Percentiles rank a stretch among this genome's conserved stretches.
Conservation (phyloP, 1,140 invertebrate species). For the Euura saliciscinereae region DNA sequence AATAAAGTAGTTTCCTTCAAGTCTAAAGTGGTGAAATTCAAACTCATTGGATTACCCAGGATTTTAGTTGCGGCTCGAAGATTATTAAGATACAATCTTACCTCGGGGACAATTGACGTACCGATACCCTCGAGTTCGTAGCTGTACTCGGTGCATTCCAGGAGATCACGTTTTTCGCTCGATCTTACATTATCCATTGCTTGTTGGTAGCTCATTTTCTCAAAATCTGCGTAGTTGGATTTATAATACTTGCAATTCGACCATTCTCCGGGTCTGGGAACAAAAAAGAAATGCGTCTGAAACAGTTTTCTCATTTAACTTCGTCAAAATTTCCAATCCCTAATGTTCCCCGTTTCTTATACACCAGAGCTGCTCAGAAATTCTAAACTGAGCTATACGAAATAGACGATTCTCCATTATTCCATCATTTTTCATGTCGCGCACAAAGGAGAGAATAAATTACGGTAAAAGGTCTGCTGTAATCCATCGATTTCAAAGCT, state of each 20-base stretch:
- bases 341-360: too few species aligned
- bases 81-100: conserved; percentile 15
- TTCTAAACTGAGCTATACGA: too few species aligned
- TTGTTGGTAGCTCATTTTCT: conserved; percentile 43
- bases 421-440: too few species aligned
- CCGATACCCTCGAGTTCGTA: conserved; percentile 45
- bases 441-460: too few species aligned
- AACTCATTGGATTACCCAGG: not conserved
- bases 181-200: conserved; percentile 38
- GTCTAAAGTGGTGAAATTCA: not conserved
- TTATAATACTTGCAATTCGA: conserved; percentile 32
- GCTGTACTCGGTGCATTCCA: conserved; percentile 38
- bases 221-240: conserved; percentile 52
- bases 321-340: too few species aligned
- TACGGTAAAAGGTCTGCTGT: too few species aligned
- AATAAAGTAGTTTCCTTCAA: not conserved
- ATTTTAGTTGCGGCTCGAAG: not conserved
- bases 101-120: conserved; percentile 50
- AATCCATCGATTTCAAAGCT: too few species aligned
- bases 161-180: conserved; percentile 31
- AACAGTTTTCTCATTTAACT: too few species aligned
- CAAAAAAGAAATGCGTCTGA: too few species aligned
- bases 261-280: conserved; percentile 14
- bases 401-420: too few species aligned
- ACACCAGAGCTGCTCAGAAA: too few species aligned